These are phyloP conservation scores for Deroptyus accipitrinus DNA, from an alignment of 2,113 vertebrate genomes.

Conservation along the genomic window DNA sequence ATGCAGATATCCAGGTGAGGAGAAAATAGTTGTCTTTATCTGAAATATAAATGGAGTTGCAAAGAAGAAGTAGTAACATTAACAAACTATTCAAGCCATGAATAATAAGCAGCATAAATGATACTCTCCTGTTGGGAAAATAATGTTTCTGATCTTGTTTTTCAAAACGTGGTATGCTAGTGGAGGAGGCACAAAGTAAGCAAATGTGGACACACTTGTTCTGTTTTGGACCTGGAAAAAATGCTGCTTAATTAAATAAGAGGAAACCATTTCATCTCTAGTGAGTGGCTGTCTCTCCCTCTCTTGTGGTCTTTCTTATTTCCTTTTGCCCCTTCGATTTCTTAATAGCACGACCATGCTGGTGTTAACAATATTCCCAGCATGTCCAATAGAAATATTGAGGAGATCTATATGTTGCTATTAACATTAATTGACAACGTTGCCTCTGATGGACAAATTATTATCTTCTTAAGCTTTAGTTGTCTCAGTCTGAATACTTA, in stretches of 20 bases:
- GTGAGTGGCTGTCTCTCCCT: neutral
- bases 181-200: neutral
- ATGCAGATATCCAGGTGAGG: neutral
- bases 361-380: slow-evolving; percentile 29
- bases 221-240: neutral
- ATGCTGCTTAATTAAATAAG: neutral
- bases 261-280: neutral
- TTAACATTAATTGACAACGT: slow-evolving; percentile 63
- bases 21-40: neutral
- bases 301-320: neutral
- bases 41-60: neutral
- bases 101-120: neutral
- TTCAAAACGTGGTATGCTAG: neutral
- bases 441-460: slow-evolving; percentile 51
- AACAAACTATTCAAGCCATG: neutral
- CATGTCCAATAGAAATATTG: neutral
- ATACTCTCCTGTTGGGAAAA: neutral
- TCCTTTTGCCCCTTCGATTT: neutral
- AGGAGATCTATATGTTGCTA: slow-evolving; percentile 50
- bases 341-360: neutral
- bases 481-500: slow-evolving; percentile 63
- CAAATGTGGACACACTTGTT: neutral
- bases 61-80: neutral
- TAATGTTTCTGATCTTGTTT: neutral
- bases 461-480: slow-evolving; percentile 55